Percentiles rank a stretch among this genome's conserved stretches.
Evolutionary conservation across 2,888 invertebrate genomes (phyloP).

Genomic region (Trichogramma evanescens): DNA sequence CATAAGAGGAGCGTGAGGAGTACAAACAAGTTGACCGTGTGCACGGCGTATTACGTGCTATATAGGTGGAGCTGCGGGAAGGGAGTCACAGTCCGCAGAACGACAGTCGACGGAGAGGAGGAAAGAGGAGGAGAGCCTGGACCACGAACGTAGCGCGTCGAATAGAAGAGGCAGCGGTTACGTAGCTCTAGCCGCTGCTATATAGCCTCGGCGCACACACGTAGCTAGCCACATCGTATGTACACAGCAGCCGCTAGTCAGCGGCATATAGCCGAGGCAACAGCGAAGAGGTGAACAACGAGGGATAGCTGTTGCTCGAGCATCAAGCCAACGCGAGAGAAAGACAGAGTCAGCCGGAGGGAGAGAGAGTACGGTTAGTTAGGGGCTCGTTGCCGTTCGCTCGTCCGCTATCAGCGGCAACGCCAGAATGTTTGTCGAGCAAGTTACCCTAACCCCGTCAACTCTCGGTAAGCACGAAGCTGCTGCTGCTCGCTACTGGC

Average conservation of each 20-base stretch:
- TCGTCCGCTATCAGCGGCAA: too few relatives aligned
- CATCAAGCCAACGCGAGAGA: not conserved
- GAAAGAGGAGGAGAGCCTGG: too few relatives aligned
- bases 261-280: too few relatives aligned
- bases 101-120: too few relatives aligned
- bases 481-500: constrained; percentile 36
- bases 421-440: constrained; percentile 41
- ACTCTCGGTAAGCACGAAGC: constrained; percentile 29
- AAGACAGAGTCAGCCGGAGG: not conserved
- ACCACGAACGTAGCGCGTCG: too few relatives aligned
- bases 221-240: not conserved
- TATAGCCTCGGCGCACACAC: not conserved
- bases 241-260: not conserved
- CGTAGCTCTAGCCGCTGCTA: not conserved
- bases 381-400: constrained; percentile 33
- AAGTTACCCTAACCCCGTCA: constrained; percentile 45
- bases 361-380: constrained; percentile 42
- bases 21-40: too few relatives aligned
- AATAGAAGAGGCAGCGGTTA: not conserved
- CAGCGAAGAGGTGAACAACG: not conserved
- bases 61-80: too few relatives aligned
- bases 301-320: not conserved
- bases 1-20: too few relatives aligned
- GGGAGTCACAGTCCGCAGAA: too few relatives aligned
- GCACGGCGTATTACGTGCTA: too few relatives aligned